A percentile compares a stretch with the other conserved stretches of the same genome.
Evolutionary conservation across 2,797 vertebrate genomes (phyloP).

Genomic region (Chelidonichthys spinosus): DNA sequence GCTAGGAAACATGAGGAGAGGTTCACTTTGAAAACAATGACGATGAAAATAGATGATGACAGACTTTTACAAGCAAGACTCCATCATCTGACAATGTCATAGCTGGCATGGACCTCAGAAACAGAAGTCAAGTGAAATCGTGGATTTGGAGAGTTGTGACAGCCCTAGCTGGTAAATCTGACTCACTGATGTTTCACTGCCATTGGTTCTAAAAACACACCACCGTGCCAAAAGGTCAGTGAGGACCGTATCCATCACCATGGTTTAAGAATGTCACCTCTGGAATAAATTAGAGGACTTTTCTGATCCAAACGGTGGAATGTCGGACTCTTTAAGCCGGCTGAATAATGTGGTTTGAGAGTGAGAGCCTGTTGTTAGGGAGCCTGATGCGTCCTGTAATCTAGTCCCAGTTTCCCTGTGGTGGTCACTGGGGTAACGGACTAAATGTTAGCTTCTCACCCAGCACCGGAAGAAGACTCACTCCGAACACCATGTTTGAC

Average conservation of each 20-base stretch:
- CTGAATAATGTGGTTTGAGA: conserved; percentile 14
- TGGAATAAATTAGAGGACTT: background rate
- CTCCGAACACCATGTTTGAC: conserved; percentile 10
- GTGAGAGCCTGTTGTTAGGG: conserved; percentile 19
- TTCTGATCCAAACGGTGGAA: too few relatives aligned
- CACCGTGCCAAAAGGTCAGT: conserved; percentile 15
- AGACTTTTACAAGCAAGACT: too few relatives aligned
- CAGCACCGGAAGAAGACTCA: conserved; percentile 17
- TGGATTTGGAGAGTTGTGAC: too few relatives aligned
- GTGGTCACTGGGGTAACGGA: conserved; percentile 27
- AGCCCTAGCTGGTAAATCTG: too few relatives aligned
- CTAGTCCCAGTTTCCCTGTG: conserved; percentile 18
- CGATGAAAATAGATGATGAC: too few relatives aligned
- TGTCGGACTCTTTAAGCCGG: background rate
- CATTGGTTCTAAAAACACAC: background rate
- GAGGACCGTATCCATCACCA: background rate
- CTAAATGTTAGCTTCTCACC: conserved; percentile 26
- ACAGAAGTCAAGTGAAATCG: too few relatives aligned
- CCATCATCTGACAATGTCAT: too few relatives aligned
- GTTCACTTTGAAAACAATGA: too few relatives aligned
- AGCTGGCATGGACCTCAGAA: too few relatives aligned
- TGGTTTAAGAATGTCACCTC: conserved; percentile 32
- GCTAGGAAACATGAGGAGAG: too few relatives aligned
- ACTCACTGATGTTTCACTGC: background rate
- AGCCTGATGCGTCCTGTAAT: conserved; percentile 48